Evolutionary conservation across 37 sponge, comb jelly and placozoan genomes (phyloP), one percentile per base, ranked within the genome.

Genomic region (Chondrilla cf. caribensis): DNA sequence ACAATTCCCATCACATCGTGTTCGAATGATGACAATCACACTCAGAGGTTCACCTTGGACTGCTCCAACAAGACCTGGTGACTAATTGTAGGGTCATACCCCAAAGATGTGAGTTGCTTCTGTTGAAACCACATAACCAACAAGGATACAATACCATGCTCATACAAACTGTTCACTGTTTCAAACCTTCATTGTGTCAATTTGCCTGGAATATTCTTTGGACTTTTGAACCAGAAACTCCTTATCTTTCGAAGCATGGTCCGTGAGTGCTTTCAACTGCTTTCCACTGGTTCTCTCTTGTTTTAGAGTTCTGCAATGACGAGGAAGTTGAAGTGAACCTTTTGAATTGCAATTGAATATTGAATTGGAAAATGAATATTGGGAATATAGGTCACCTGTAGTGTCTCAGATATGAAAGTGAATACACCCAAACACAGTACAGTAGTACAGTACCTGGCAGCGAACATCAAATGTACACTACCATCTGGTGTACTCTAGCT

Each of bases 191-290:
- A 86, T 64, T 33, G 84, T 47, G 5, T 87, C 54, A n/a, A 84
- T 60, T 36, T 80, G 84, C 42, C 80, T 64, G 47, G 65, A 66
- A 54, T 91, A 91, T 65, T 91, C 86, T 22, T 60, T 33, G 18
- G 86, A 72, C 47, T 91, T 91, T 73, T 91, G 84, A 19, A 60
- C 77, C 15, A 91, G 67, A 64, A 91, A 91, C 33, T 83, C 67
- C 0, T 28, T 21, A 21, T 83, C 62, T 43, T 81, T 83, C 58
- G 58, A 44, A 42, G 60, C 41, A 37, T 86, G 65, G 15, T 67
- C 58, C 3, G 81, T 8, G 14, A 39, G 29, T 33, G 86, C 3
- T 2, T 15, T 73, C 76, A 40, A 73, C 2, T 73, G 21, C 38
- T 73, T 41, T 36, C 41, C 18, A 3, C 24, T 32, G 18, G 1